Conservation (phyloP, 2,113 vertebrate genomes). For the Tympanuchus pallidicinctus region DNA sequence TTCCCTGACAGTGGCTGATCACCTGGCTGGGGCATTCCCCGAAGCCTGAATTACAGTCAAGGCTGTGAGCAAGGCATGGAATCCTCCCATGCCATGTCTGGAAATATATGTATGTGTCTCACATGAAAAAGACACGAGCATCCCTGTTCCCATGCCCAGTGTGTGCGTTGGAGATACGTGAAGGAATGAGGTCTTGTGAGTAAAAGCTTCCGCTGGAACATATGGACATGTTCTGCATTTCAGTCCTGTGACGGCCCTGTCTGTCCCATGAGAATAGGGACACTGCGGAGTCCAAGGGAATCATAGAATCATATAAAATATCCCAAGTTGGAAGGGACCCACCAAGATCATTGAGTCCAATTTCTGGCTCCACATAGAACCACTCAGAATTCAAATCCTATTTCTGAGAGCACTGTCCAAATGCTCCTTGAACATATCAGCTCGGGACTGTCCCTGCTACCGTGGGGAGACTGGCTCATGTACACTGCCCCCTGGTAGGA, state of each 20-base stretch:
- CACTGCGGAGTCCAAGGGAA: neutral
- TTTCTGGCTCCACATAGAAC: too few species aligned
- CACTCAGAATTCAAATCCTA: too few species aligned
- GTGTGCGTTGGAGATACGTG: fast-evolving
- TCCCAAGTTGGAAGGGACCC: too few species aligned
- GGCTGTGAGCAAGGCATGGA: neutral
- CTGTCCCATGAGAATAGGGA: neutral
- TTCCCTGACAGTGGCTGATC: fast-evolving
- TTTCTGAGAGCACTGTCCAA: too few species aligned
- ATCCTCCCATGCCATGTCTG: neutral
- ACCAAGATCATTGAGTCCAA: too few species aligned
- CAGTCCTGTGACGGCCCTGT: neutral
- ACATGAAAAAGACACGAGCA: neutral
- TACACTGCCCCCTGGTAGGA: too few species aligned
- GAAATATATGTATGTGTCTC: neutral
- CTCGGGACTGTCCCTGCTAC: too few species aligned
- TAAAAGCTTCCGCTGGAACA: neutral
- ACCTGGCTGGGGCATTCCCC: neutral
- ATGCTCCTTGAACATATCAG: too few species aligned
- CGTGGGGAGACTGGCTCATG: too few species aligned
- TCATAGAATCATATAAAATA: too few species aligned
- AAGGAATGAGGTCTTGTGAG: neutral
- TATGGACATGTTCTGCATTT: neutral
- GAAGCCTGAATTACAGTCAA: neutral
- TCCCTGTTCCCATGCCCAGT: fast-evolving